phyloP scores from a whole-genome alignment of 1,140 invertebrate species.

The Heliothis virescens region DNA sequence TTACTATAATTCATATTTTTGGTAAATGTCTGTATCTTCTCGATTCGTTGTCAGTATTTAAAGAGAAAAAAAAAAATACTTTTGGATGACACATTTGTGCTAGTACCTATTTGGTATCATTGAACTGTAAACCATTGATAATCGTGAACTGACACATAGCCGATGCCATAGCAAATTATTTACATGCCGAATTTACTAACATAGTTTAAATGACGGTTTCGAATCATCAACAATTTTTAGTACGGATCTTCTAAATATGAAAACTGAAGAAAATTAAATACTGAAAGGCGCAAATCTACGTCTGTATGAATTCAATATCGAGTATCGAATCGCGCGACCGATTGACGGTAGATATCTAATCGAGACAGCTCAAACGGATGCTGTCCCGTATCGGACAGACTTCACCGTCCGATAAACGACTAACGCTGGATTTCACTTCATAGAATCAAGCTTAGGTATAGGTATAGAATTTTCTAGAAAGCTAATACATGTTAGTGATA shows the following conservation, averaged over 20 bases:
- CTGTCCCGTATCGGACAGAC: conserved; percentile 46
- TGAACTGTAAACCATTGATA: background rate
- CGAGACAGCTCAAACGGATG: conserved; percentile 50
- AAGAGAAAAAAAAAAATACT: too few relatives aligned
- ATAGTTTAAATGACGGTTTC: too few relatives aligned
- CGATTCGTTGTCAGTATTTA: background rate
- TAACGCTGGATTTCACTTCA: conserved; percentile 28
- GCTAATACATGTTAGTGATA: background rate
- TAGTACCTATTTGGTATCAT: background rate
- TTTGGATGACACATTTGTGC: too few relatives aligned
- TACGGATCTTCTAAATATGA: too few relatives aligned
- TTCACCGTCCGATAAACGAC: conserved; percentile 41
- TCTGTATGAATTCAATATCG: conserved; percentile 26
- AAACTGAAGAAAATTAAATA: background rate
- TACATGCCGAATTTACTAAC: too few relatives aligned
- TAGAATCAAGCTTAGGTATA: background rate
- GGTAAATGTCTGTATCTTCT: too few relatives aligned
- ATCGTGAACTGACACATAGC: conserved; percentile 6
- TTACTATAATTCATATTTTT: too few relatives aligned
- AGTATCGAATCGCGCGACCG: conserved; percentile 38
- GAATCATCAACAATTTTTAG: too few relatives aligned
- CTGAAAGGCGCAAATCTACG: background rate
- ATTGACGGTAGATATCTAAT: conserved; percentile 59
- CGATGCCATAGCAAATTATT: background rate
- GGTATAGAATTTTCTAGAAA: background rate